These are phyloP conservation scores for Fregata magnificens DNA, from an alignment of 2,113 vertebrate genomes.

Conservation along the genomic window DNA sequence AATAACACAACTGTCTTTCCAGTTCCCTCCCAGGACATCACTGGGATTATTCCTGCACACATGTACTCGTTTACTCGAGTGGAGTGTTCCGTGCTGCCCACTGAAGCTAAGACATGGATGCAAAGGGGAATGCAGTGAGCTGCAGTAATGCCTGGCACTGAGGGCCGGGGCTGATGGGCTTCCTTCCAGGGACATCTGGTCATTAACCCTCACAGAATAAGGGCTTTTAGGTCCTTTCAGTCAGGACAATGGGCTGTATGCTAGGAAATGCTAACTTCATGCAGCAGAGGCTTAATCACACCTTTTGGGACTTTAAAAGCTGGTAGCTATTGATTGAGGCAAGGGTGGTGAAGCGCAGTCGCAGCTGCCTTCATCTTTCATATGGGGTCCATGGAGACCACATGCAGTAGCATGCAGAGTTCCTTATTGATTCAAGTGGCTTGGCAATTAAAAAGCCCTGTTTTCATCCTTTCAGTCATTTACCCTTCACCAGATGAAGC, in stretches of 20 bases:
- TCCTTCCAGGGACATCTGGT: slow-evolving; percentile 56
- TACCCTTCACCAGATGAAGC: slow-evolving; percentile 23
- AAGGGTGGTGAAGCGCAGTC: slow-evolving; percentile 11
- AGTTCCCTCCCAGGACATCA: not conserved
- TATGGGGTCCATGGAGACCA: slow-evolving; percentile 52
- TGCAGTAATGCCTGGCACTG: not conserved
- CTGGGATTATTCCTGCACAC: not conserved
- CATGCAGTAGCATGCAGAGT: not conserved
- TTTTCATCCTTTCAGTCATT: slow-evolving; percentile 12
- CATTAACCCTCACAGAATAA: slow-evolving; percentile 38
- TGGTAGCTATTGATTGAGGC: slow-evolving; percentile 58
- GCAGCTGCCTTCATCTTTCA: slow-evolving; percentile 55
- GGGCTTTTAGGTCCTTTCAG: slow-evolving; percentile 37
- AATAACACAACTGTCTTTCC: not conserved
- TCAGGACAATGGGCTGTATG: slow-evolving; percentile 19
- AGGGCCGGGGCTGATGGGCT: not conserved
- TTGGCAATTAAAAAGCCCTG: slow-evolving; percentile 41
- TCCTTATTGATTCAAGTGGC: slow-evolving; percentile 44
- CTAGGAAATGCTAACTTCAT: not conserved
- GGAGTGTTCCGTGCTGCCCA: not conserved
- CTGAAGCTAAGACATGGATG: not conserved
- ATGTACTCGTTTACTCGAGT: not conserved
- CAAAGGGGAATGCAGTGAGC: not conserved
- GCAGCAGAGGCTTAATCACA: slow-evolving; percentile 53
- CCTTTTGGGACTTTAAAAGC: slow-evolving; percentile 57